Evolutionary conservation across 2,113 vertebrate species (phyloP), one percentile per base, ranked within the genome.

Genomic region (Capra hircus): DNA sequence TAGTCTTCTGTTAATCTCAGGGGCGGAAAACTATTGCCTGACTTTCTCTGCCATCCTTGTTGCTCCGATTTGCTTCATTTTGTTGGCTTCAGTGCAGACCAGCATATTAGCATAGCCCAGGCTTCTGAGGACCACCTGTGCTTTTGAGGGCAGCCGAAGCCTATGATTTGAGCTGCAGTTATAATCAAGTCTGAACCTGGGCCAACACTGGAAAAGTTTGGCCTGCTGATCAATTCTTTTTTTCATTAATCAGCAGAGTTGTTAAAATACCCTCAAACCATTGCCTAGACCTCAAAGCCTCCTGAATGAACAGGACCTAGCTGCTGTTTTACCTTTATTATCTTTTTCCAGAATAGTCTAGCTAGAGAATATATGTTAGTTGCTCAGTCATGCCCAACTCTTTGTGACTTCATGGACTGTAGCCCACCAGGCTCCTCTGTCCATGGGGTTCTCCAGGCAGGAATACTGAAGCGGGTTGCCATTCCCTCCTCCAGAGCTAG

Each of bases 221-320:
- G 50, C 67, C 50, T 43, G 13, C 27, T 27, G 36, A 94, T 95
- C 71, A 45, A 82, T 95, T 96, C 62, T 71, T 53, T 92, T 97
- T 87, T 6, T 21, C 94, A 55, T 82, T 94, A 88, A 97, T 96
- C 85, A 94, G 89, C 80, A 53, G 86, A 91, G 78, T 91, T 96
- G 33, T 83, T 97, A 88, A 97, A 91, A 91, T 62, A 60, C 14
- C 45, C 78, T 91, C 52, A 97, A 96, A 87, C n/a, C n/a, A 55
- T 71, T 45, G 27, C 74, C 57, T 57, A 21, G 40, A 14, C 17
- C 45, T 57, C 67, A 48, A 62, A 86, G 7, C 45, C 33, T 97
- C 81, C 57, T 86, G 57, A 92, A 57, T 82, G 28, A 96, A 88
- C 33, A 96, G 43, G 17, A 95, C 59, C 36, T 27, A 95, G 3